Percentiles rank a stretch among this genome's conserved stretches.
Conservation (phyloP, 2,113 vertebrate species). For the Neolamprologus fasciatus region DNA sequence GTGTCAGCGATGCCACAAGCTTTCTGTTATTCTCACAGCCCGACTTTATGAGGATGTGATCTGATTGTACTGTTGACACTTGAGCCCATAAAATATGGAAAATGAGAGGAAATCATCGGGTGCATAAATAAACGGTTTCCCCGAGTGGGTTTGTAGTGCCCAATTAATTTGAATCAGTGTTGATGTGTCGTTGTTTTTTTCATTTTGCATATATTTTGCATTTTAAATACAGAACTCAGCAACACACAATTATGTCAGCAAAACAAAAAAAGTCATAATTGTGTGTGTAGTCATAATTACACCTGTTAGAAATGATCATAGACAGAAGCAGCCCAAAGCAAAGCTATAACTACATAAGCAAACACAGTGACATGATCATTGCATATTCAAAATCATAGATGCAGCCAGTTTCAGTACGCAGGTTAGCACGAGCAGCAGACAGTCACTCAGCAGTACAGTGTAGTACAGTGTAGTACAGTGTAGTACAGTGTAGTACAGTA, state of each 20-base stretch:
- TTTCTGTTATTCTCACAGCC: not conserved
- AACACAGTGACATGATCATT: not conserved
- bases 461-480: too few species aligned
- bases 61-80: not conserved
- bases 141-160: not conserved
- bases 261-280: not conserved
- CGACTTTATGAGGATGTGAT: not conserved
- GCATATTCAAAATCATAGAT: not conserved
- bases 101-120: not conserved
- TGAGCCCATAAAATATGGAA: not conserved
- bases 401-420: accelerated
- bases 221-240: not conserved
- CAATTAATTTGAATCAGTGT: not conserved
- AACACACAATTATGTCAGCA: not conserved
- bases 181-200: not conserved
- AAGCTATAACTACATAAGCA: not conserved
- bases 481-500: not conserved
- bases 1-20: not conserved
- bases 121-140: not conserved
- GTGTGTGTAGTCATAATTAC: not conserved
- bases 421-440: not conserved
- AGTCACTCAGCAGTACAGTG: not conserved
- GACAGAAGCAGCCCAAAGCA: not conserved
- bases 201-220: not conserved
- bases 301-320: not conserved